These are phyloP conservation scores for cat (Felis catus) DNA, from an alignment of 2,113 vertebrate species.

Conservation along the genomic window DNA sequence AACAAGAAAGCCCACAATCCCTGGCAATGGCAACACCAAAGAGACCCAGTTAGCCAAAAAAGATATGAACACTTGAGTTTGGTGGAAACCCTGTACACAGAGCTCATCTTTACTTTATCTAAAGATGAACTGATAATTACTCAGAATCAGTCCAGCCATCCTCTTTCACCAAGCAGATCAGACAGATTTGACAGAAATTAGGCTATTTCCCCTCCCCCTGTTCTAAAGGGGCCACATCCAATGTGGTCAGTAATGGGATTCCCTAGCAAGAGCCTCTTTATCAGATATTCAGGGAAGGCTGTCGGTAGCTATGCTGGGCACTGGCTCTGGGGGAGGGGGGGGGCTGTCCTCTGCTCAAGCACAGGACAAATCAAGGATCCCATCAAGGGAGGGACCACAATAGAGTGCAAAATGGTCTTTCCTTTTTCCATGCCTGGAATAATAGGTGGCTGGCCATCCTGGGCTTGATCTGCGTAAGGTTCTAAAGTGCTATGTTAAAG, in stretches of 20 bases:
- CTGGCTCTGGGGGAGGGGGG: background rate
- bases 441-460: background rate
- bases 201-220: background rate
- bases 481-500: background rate
- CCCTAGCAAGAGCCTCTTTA: background rate
- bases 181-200: background rate
- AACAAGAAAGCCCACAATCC: conserved; percentile 67
- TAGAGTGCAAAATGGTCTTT: background rate
- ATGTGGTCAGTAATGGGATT: background rate
- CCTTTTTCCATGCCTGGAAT: background rate
- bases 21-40: conserved; percentile 52
- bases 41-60: background rate
- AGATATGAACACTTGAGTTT: background rate
- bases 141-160: background rate
- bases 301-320: background rate
- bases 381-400: background rate
- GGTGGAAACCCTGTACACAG: background rate
- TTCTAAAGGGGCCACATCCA: background rate
- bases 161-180: background rate
- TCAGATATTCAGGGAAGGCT: background rate
- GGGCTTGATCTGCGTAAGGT: background rate
- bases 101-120: background rate
- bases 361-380: background rate
- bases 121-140: background rate
- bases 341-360: background rate